These are phyloP conservation scores for Eucera pruinosa DNA, from an alignment of 2,888 invertebrate species.

Conservation along the genomic window DNA sequence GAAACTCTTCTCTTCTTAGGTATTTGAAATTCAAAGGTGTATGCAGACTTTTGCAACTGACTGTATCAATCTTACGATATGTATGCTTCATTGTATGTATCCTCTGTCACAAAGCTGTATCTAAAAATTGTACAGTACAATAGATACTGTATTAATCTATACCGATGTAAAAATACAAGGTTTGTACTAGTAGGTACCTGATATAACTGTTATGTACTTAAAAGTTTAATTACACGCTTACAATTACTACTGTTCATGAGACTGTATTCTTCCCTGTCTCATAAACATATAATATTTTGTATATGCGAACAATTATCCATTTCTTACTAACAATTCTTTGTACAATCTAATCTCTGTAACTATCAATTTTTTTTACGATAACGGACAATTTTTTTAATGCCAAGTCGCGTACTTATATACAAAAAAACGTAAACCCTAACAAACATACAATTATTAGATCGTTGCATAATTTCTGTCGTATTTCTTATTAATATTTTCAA, in stretches of 20 bases:
- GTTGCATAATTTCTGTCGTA: no score
- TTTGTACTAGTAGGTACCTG: constrained; percentile 51
- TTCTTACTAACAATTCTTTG: constrained; percentile 3
- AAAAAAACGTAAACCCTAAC: background rate
- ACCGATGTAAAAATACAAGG: constrained; percentile 3
- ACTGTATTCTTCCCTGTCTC: background rate
- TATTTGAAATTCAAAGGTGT: no score
- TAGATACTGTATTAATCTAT: constrained; percentile 18
- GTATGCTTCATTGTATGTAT: constrained; percentile 36
- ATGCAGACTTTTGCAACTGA: no score
- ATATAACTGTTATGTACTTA: constrained; percentile 41
- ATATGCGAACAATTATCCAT: background rate
- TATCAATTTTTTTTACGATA: constrained; percentile 1
- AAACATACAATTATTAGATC: no score
- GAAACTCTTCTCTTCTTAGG: no score
- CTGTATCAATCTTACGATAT: constrained; percentile 13
- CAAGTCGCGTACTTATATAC: no score
- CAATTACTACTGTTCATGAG: constrained; percentile 17
- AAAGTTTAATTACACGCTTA: constrained; percentile 29
- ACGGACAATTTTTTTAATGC: background rate
- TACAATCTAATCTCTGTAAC: background rate
- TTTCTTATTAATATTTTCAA: no score
- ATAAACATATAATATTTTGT: constrained; percentile 20
- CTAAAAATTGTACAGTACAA: constrained; percentile 25
- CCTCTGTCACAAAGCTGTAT: constrained; percentile 19